Evolutionary conservation across 2,888 invertebrate species (phyloP).

Genomic region (Blomia tropicalis): DNA sequence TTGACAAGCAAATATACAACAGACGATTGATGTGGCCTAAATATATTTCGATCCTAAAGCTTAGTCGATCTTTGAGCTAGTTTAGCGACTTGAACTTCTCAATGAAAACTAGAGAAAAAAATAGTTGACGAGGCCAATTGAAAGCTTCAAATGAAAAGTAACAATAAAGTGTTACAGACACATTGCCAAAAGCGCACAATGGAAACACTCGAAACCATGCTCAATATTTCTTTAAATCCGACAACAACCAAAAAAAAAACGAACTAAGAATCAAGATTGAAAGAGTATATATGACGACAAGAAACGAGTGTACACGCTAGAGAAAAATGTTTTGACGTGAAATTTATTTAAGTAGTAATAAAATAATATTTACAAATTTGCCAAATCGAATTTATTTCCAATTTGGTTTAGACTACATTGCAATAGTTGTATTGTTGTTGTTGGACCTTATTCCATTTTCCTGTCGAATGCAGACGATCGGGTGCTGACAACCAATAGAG

Average conservation of each 20-base stretch:
- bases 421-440: too few relatives aligned
- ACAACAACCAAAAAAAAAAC: neutral
- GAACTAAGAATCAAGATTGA: neutral
- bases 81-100: neutral
- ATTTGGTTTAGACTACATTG: neutral
- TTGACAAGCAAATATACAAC: constrained; percentile 14
- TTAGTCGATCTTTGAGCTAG: too few relatives aligned
- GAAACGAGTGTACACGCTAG: neutral
- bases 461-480: neutral
- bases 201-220: constrained; percentile 13
- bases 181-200: neutral
- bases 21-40: too few relatives aligned
- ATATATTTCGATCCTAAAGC: too few relatives aligned
- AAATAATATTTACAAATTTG: constrained; percentile 10
- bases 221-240: neutral
- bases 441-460: neutral
- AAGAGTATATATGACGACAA: neutral
- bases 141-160: constrained; percentile 3
- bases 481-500: too few relatives aligned
- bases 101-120: neutral
- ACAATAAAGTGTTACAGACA: constrained; percentile 11
- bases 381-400: constrained; percentile 13
- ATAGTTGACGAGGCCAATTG: neutral
- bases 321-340: constrained; percentile 12
- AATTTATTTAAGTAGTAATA: constrained; percentile 12